phyloP scores from a whole-genome alignment of 2,888 invertebrate genomes.

The Helicoverpa assulta region DNA sequence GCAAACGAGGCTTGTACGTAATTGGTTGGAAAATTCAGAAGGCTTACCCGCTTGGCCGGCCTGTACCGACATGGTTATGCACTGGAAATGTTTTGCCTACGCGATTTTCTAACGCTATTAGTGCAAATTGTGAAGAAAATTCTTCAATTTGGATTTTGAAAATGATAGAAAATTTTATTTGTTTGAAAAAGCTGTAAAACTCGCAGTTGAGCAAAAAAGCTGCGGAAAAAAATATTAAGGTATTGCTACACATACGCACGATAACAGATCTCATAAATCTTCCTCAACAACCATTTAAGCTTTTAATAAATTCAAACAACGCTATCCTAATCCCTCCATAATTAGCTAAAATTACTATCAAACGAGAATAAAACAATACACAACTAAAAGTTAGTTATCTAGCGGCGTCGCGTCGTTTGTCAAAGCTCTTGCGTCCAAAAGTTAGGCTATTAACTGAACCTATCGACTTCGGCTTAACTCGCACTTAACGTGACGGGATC shows the following conservation, averaged over 20 bases:
- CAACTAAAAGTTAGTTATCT: conserved; percentile 63
- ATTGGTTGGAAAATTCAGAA: conserved; percentile 73
- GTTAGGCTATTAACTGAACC: conserved; percentile 70
- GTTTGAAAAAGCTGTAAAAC: too few relatives aligned
- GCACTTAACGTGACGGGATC: conserved; percentile 67
- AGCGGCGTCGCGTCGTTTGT: conserved; percentile 67
- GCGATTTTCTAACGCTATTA: conserved; percentile 29
- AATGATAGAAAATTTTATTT: background rate
- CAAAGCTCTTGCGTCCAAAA: conserved; percentile 65
- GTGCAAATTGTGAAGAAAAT: conserved; percentile 12
- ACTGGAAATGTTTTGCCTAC: conserved; percentile 30
- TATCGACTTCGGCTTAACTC: conserved; percentile 68
- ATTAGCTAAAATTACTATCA: conserved; percentile 57
- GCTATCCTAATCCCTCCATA: conserved; percentile 36
- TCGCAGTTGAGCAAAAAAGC: too few relatives aligned
- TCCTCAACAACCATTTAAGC: conserved; percentile 17
- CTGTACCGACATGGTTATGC: conserved; percentile 40
- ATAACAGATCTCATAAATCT: background rate
- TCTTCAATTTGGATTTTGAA: background rate
- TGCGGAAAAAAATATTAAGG: background rate
- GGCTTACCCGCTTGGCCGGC: conserved; percentile 31
- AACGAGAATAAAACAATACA: conserved; percentile 58
- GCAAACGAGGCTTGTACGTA: conserved; percentile 67
- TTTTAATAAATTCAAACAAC: conserved; percentile 13
- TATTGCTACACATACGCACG: too few relatives aligned